Conservation (phyloP, 2,113 vertebrate genomes). For the Oreocharis arfaki region DNA sequence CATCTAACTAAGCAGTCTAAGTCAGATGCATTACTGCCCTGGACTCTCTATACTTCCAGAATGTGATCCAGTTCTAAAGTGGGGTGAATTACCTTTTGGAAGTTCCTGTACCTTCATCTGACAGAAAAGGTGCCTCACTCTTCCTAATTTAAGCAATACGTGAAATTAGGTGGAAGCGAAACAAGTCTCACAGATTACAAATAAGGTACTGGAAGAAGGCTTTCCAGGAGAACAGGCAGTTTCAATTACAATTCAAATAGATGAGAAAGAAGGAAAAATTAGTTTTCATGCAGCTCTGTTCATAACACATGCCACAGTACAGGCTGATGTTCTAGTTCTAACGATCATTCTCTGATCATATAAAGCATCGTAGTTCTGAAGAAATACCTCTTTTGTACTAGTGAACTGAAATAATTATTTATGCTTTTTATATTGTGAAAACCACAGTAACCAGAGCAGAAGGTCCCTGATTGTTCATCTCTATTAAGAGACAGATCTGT, state of each 20-base stretch:
- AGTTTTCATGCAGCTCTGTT: background rate
- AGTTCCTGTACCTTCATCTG: background rate
- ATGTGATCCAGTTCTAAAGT: background rate
- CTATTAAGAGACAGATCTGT: background rate
- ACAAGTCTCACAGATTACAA: background rate
- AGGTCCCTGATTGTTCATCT: background rate
- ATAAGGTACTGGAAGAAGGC: background rate
- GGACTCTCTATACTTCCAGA: background rate
- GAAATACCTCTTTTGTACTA: background rate
- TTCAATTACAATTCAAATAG: background rate
- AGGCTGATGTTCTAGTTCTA: background rate
- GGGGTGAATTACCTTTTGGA: background rate
- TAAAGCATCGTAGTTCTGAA: background rate
- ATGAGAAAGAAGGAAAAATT: background rate
- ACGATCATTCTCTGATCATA: background rate
- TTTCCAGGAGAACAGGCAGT: background rate
- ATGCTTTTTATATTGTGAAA: background rate
- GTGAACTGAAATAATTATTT: constrained; percentile 12
- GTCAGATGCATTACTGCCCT: background rate
- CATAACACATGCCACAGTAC: background rate
- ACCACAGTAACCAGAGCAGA: background rate
- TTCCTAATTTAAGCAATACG: background rate
- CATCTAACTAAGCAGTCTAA: background rate
- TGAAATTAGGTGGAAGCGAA: background rate
- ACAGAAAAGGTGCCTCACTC: background rate